Evolutionary conservation across 2,113 vertebrate species (phyloP).

Genomic region (Syngnathus scovelli): DNA sequence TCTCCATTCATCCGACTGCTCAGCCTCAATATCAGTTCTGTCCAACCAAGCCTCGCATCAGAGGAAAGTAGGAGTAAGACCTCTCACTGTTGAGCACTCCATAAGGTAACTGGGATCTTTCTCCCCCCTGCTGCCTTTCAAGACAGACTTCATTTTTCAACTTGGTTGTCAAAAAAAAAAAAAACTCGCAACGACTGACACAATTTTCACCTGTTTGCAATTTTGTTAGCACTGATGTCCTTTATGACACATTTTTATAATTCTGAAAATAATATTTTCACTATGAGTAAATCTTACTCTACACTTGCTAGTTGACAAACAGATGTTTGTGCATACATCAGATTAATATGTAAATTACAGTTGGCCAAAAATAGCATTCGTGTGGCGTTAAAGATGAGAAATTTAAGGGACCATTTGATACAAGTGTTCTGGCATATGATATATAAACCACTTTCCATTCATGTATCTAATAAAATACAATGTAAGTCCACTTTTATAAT

Average conservation of each 20-base stretch:
- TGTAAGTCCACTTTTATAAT: not conserved
- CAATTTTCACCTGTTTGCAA: too few species aligned
- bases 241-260: not conserved
- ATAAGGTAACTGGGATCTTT: constrained; percentile 59
- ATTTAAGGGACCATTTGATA: too few species aligned
- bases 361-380: not conserved
- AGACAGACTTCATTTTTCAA: not conserved
- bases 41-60: constrained; percentile 55
- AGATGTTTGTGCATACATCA: not conserved
- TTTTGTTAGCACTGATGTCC: not conserved
- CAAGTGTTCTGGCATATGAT: not conserved
- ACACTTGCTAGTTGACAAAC: not conserved
- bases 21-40: constrained; percentile 59
- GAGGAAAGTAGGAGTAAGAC: constrained; percentile 61
- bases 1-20: constrained; percentile 65
- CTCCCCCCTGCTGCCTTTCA: not conserved
- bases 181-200: not conserved
- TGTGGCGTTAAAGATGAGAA: not conserved
- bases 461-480: not conserved
- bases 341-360: too few species aligned
- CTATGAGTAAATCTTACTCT: not conserved
- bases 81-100: constrained; percentile 60
- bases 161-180: not conserved
- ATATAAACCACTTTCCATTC: not conserved
- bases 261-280: not conserved